Base-by-base conservation (phyloP, 2,797 vertebrate genomes). In the Crocidura indochinensis region DNA sequence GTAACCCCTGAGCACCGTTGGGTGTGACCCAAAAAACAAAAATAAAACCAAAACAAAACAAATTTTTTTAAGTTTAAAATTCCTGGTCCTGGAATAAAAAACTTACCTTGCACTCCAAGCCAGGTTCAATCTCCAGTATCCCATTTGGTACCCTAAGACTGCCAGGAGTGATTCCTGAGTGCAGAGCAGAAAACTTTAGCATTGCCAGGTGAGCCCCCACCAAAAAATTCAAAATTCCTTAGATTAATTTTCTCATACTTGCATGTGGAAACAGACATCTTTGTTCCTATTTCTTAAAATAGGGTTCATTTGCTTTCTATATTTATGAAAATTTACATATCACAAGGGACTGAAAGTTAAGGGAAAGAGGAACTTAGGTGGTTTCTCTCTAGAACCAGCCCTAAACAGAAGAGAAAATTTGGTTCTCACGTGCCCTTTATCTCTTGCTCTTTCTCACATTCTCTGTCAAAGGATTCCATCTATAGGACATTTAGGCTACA, bases 281-380 rank as follows among this genome's bases (percentile, higher is more conserved):
- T 87, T 84, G 26, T 69, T 92, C 89, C 51, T 85, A 51, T 93
- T 51, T 92, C 47, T 88, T 91, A 81, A 85, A 93, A 88, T 84
- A 91, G 84, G 67, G 26, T 84, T 44, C 51, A 71, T 62, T 81
- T 91, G 22, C 49, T 84, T 88, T 94, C 80, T 93, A 85, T 88
- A 84, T 88, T 76, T 88, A 85, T 77, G 72, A 87, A 87, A 56
- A 77, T 85, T 88, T 94, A 60, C 85, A 82, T 88, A 69, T 84
- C 84, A 84, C 47, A 72, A 14, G 77, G 62, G 38, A 90, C 84
- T 75, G 86, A 64, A 84, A 84, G 51, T 69, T 68, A 53, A 29
- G n/a, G 38, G 47, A 75, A 91, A 72, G 56, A 49, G 81, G 80
- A 88, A 93, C 67, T 93, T 73, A 15, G 2, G n/a, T 56, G 49